A percentile compares a stretch with the other conserved stretches of the same genome.
These are phyloP conservation scores for Steinernema scapterisci DNA, from an alignment of 2,888 invertebrate species.

Conservation along the genomic window DNA sequence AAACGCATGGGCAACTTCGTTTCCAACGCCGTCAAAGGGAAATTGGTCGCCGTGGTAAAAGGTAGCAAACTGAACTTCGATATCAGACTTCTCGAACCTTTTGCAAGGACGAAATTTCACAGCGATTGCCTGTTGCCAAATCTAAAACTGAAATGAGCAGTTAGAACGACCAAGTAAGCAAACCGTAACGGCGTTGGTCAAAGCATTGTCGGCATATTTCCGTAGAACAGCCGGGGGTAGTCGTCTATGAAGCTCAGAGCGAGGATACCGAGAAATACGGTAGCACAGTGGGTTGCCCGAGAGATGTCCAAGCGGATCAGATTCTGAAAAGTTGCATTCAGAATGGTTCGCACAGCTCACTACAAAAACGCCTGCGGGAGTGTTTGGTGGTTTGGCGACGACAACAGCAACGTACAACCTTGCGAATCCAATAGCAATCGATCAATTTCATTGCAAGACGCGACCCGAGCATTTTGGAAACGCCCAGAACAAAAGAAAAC, in stretches of 20 bases:
- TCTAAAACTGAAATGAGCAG: not conserved
- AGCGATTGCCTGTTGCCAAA: slow-evolving; percentile 1
- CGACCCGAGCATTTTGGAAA: slow-evolving; percentile 8
- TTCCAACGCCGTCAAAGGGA: slow-evolving; percentile 61
- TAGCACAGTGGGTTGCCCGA: not conserved
- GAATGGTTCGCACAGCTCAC: not conserved
- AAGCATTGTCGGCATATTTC: slow-evolving; percentile 18
- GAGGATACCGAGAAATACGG: slow-evolving; percentile 15
- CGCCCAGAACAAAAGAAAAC: slow-evolving; percentile 20
- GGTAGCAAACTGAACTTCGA: slow-evolving; percentile 54
- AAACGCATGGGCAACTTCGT: slow-evolving; percentile 61
- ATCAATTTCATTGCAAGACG: slow-evolving; percentile 11
- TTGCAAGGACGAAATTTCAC: slow-evolving; percentile 8
- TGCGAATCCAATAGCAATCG: not conserved
- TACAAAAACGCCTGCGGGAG: not conserved
- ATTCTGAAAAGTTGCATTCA: not conserved
- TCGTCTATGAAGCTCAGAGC: slow-evolving; percentile 1
- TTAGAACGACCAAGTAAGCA: not conserved
- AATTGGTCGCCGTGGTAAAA: slow-evolving; percentile 51
- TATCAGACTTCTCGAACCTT: slow-evolving; percentile 37
- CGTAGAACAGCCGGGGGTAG: not conserved
- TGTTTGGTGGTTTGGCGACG: not conserved
- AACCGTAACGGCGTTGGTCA: slow-evolving; percentile 5
- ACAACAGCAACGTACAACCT: not conserved
- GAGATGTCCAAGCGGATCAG: not conserved